Percentiles rank a stretch among this genome's conserved stretches.
These are phyloP conservation scores for Saccostrea echinata DNA, from an alignment of 1,140 invertebrate genomes.

Conservation along the genomic window DNA sequence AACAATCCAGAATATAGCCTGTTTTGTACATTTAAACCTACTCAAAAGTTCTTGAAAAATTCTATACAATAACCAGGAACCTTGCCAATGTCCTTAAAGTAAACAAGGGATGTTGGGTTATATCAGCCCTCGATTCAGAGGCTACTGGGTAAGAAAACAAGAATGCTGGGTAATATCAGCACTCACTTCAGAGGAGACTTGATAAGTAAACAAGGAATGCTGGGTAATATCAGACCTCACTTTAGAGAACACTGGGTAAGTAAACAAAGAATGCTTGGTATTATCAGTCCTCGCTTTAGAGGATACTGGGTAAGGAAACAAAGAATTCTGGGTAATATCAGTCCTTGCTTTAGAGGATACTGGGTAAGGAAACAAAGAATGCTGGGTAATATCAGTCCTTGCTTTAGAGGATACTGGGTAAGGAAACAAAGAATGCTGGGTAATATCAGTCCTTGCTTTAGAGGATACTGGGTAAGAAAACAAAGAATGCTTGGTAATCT, in stretches of 20 bases:
- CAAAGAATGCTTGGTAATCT: not conserved
- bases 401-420: not conserved
- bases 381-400: constrained; percentile 77
- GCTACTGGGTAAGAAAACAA: constrained; percentile 84
- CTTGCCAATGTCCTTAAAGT: no score
- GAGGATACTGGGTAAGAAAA: constrained; percentile 71
- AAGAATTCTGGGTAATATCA: no score
- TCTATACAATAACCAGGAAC: no score
- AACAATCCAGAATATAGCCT: no score
- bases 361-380: constrained; percentile 81
- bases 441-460: not conserved
- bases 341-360: constrained; percentile 87
- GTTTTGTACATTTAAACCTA: no score
- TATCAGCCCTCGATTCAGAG: constrained; percentile 88
- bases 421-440: not conserved
- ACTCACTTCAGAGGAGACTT: not conserved
- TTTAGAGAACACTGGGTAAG: constrained; percentile 71
- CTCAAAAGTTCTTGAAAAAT: no score
- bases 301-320: no score
- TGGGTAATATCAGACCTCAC: not conserved
- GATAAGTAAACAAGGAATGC: not conserved
- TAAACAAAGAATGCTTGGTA: not conserved
- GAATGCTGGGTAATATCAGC: constrained; percentile 78
- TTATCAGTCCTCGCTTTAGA: no score
- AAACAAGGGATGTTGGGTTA: constrained; percentile 83